Percentiles rank a stretch among this genome's conserved stretches.
These are phyloP conservation scores for Dolichallabes microphthalmus DNA, from an alignment of 2,113 vertebrate genomes.

Conservation along the genomic window DNA sequence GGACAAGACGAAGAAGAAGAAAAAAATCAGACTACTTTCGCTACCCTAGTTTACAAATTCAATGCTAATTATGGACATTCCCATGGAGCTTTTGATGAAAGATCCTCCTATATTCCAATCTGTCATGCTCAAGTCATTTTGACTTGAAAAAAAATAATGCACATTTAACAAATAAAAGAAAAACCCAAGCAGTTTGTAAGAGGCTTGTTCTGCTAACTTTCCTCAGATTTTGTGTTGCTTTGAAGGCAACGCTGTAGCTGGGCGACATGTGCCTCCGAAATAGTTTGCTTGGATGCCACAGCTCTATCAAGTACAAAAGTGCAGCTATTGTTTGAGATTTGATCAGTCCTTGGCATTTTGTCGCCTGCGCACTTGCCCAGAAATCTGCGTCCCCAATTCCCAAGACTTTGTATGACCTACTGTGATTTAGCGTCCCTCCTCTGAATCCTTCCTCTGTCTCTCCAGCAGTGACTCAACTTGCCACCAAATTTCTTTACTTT, in stretches of 20 bases:
- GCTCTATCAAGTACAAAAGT: conserved; percentile 46
- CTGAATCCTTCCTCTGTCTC: conserved; percentile 23
- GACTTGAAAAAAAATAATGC: conserved; percentile 20
- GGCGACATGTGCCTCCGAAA: conserved; percentile 26
- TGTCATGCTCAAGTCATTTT: conserved; percentile 17
- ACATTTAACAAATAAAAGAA: neutral
- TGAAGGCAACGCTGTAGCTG: neutral
- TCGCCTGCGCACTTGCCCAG: conserved; percentile 54
- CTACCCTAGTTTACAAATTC: conserved; percentile 15
- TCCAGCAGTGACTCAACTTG: conserved; percentile 56
- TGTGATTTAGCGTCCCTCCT: conserved; percentile 46
- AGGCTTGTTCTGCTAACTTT: conserved; percentile 41
- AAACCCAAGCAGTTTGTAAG: conserved; percentile 19
- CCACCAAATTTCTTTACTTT: conserved; percentile 67
- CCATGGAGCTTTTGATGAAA: neutral
- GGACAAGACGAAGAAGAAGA: neutral
- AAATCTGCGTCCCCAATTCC: conserved; percentile 72
- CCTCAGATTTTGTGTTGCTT: conserved; percentile 32
- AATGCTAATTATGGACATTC: neutral
- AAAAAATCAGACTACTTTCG: conserved; percentile 11
- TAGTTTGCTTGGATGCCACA: conserved; percentile 29
- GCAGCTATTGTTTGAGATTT: conserved; percentile 56
- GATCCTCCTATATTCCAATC: conserved; percentile 16
- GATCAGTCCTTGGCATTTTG: conserved; percentile 63
- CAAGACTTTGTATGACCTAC: conserved; percentile 63